Conservation (phyloP, 1,140 invertebrate species). For the Penaeus indicus region DNA sequence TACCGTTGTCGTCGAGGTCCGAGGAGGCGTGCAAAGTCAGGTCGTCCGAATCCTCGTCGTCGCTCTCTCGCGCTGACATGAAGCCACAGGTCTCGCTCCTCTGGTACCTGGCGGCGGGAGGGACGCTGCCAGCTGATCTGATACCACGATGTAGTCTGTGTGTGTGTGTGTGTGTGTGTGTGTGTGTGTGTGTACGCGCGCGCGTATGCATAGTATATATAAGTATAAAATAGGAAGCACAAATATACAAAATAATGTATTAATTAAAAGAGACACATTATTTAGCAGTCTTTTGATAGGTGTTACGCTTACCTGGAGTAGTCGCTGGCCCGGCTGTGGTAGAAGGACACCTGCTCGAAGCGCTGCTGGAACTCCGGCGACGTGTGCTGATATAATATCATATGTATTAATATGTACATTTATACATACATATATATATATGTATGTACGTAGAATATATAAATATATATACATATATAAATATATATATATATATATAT, state of each 20-base stretch:
- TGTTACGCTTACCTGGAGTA: slow-evolving; percentile 37
- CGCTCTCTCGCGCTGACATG: slow-evolving; percentile 10
- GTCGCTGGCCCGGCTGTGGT: slow-evolving; percentile 35
- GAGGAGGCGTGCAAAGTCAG: neutral
- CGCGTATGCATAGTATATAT: no score
- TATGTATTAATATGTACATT: no score
- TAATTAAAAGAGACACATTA: neutral
- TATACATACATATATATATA: no score
- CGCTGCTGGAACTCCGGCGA: slow-evolving; percentile 23
- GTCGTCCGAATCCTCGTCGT: slow-evolving; percentile 18
- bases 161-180: neutral
- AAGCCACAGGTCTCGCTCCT: slow-evolving; percentile 6
- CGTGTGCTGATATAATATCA: slow-evolving; percentile 9
- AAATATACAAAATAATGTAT: no score
- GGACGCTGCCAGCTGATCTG: neutral
- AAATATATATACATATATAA: no score
- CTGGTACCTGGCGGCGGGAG: slow-evolving; percentile 14
- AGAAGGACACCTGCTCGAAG: slow-evolving; percentile 53
- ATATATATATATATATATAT: no score
- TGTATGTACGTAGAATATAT: no score
- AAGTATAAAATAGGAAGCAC: no score
- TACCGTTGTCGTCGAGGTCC: slow-evolving; percentile 13
- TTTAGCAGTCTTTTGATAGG: neutral
- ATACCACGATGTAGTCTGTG: neutral
- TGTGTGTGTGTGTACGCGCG: no score